Conservation (phyloP, 2,113 vertebrate species). For the Sphaerodactylus townsendi region DNA sequence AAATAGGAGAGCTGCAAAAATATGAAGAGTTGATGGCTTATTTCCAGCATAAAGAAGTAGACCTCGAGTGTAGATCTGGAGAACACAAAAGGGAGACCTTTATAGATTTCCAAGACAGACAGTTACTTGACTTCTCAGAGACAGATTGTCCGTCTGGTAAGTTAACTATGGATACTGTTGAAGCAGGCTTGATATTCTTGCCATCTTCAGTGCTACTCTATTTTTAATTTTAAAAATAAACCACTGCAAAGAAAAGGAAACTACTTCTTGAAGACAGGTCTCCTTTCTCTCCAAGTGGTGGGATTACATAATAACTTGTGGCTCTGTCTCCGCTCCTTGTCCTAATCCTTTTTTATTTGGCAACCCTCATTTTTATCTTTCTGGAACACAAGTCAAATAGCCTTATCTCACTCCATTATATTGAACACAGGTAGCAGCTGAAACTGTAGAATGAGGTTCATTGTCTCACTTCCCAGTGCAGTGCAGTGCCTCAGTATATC, state of each 20-base stretch:
- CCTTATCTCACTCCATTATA: not conserved
- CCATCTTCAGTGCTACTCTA: not conserved
- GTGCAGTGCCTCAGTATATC: constrained; percentile 14
- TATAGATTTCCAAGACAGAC: constrained; percentile 62
- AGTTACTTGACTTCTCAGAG: constrained; percentile 70
- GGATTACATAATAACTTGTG: not conserved
- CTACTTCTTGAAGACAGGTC: not conserved
- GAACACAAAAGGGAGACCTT: constrained; percentile 62
- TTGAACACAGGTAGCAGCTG: not conserved
- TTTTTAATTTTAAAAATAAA: constrained; percentile 7
- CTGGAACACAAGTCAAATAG: not conserved
- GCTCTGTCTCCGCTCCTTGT: too few relatives aligned
- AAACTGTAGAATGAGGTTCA: not conserved
- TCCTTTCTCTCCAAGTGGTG: not conserved
- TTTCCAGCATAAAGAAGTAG: constrained; percentile 72
- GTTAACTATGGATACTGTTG: constrained; percentile 12
- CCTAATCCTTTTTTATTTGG: not conserved
- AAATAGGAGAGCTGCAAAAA: constrained; percentile 80
- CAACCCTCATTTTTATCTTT: not conserved
- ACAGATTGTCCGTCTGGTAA: constrained; percentile 79
- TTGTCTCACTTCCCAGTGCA: constrained; percentile 20
- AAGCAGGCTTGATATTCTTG: not conserved
- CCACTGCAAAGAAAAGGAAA: not conserved
- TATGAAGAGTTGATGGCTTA: constrained; percentile 86
- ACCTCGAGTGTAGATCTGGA: constrained; percentile 61